These are phyloP conservation scores for Aplodontia rufa DNA, from an alignment of 2,113 vertebrate genomes.

Conservation along the genomic window DNA sequence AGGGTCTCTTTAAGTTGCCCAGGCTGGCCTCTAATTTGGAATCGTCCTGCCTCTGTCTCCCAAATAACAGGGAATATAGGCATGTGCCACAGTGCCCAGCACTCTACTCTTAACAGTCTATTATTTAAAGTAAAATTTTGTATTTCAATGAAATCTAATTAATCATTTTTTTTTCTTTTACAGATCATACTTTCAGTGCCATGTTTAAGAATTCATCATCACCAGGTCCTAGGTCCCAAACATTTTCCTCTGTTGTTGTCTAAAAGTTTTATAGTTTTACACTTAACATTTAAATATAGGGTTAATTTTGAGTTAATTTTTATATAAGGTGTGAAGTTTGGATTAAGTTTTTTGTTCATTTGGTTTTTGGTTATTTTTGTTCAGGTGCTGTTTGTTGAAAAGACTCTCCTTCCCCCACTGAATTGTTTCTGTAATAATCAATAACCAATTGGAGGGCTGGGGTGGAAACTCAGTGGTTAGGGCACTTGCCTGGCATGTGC, in stretches of 20 bases:
- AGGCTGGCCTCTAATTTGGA: no score
- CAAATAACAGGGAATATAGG: no score
- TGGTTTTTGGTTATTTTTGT: background rate
- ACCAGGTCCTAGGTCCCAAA: background rate
- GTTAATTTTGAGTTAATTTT: constrained; percentile 12
- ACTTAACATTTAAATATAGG: background rate
- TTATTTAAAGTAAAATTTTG: background rate
- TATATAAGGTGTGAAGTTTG: background rate
- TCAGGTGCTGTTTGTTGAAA: background rate
- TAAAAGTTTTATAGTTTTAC: background rate
- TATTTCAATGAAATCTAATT: background rate
- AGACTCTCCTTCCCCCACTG: background rate
- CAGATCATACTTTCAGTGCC: background rate
- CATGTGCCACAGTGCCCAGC: no score
- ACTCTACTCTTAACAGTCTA: background rate
- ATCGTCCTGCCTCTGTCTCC: no score
- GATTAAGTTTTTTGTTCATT: background rate
- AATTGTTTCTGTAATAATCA: background rate
- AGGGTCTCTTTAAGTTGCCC: no score
- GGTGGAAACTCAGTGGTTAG: no score
- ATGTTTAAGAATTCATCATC: background rate
- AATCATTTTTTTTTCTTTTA: constrained; percentile 43
- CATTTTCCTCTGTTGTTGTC: background rate
- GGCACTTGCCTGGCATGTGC: no score
- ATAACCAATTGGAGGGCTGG: background rate